Evolutionary conservation across 2,888 invertebrate genomes (phyloP), one percentile per base, ranked within the genome.

Genomic region (Agriopis marginaria): DNA sequence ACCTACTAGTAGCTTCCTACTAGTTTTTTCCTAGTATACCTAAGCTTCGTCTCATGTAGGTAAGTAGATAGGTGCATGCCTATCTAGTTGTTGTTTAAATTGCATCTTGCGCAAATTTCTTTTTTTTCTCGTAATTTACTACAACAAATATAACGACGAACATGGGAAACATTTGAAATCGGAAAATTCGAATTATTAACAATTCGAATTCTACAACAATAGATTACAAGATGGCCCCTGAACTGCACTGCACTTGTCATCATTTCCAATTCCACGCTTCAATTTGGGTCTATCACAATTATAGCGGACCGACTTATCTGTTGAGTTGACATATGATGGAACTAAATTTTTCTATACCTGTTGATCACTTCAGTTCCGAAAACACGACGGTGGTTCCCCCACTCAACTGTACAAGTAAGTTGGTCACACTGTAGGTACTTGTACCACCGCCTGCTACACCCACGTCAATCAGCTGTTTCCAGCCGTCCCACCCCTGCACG

Each of bases 401-500:
- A 32, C 5, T n/a, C 23, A 58, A 32, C 23, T 45, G 3, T 1
- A 12, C 9, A 12, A 3, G 8, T n/a, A 32, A 32, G 23, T 47
- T 45, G 40, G 54, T 14, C 32, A 14, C 14, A 14, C 32, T 12
- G 17, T 23, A 23, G 17, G 17, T 23, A 23, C 17, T 23, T 17
- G 14, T 14, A 54, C 55, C 12, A 45, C 8, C 58, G 45, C 32
- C 32, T 47, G 58, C 55, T 42, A 11, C 61, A 53, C 53, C 12
- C 32, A 11, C 60, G 51, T 66, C 70, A 54, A 63, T 70, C 70
- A 70, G 70, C 70, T 70, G 70, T 70, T 66, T 14, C 12, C 14
- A 23, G 9, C 62, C 10, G 53, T 17, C 62, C 14, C 17, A 49
- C 49, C 49, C 47, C 45, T 14, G 42, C 6, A 42, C 42, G 23